These are phyloP conservation scores for Dipodomys merriami DNA, from an alignment of 2,113 vertebrate genomes.

Conservation along the genomic window DNA sequence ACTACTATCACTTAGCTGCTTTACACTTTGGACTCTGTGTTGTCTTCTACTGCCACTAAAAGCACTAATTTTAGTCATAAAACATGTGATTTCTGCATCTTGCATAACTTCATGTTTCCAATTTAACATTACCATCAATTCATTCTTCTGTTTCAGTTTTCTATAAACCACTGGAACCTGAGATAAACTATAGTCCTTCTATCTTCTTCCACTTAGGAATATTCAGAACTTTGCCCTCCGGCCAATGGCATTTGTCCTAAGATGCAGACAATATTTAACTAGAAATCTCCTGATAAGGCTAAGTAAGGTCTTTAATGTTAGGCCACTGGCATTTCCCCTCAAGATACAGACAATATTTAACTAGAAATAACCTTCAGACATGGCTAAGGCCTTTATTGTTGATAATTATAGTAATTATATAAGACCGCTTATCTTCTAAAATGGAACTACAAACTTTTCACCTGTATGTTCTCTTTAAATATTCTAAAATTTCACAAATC, in stretches of 20 bases:
- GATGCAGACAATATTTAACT: conserved; percentile 6
- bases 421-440: conserved; percentile 41
- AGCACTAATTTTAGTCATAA: background rate
- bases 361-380: background rate
- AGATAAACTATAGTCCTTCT: background rate
- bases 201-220: conserved; percentile 30
- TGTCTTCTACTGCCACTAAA: background rate
- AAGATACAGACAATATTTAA: conserved; percentile 34
- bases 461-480: conserved; percentile 10
- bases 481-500: conserved; percentile 6
- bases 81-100: background rate
- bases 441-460: conserved; percentile 39
- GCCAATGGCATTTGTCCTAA: background rate
- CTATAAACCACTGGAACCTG: background rate
- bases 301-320: background rate
- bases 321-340: background rate
- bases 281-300: background rate
- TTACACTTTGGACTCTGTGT: background rate
- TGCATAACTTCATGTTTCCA: background rate
- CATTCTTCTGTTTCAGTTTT: background rate
- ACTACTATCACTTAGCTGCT: background rate
- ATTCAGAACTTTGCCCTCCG: background rate
- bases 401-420: conserved; percentile 18
- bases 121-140: background rate
- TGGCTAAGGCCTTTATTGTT: background rate